A percentile compares a stretch with the other conserved stretches of the same genome.
Conservation (phyloP, 2,888 invertebrate genomes). For the Crepidodera aurea region DNA sequence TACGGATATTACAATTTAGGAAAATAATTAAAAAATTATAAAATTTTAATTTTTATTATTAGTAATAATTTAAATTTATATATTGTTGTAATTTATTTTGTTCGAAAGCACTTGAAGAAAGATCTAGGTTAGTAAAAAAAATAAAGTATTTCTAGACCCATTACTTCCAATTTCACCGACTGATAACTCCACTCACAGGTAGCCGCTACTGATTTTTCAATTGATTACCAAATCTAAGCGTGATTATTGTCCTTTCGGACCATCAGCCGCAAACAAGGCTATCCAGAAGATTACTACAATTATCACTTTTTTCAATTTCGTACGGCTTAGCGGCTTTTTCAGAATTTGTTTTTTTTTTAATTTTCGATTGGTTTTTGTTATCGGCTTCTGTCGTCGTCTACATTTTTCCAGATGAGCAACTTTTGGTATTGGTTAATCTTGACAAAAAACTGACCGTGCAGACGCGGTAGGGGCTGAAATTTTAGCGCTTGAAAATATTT, state of each 20-base stretch:
- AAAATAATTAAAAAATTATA: too few species aligned
- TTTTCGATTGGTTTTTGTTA: conserved; percentile 23
- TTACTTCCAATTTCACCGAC: background rate
- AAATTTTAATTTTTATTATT: too few species aligned
- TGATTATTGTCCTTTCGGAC: conserved; percentile 33
- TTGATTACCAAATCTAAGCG: conserved; percentile 36
- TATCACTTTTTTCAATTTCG: conserved; percentile 37
- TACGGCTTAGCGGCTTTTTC: conserved; percentile 25
- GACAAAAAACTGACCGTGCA: background rate
- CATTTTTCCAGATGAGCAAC: conserved; percentile 27
- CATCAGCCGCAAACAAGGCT: conserved; percentile 34
- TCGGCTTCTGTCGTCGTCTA: conserved; percentile 23
- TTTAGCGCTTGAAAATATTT: too few species aligned
- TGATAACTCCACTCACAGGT: conserved; percentile 33
- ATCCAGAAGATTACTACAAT: conserved; percentile 36
- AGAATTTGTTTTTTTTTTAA: conserved; percentile 21
- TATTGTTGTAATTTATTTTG: too few species aligned
- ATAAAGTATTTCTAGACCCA: conserved; percentile 5
- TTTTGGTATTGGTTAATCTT: conserved; percentile 6
- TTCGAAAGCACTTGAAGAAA: too few species aligned
- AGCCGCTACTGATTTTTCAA: conserved; percentile 36
- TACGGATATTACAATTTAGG: too few species aligned
- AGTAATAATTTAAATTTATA: too few species aligned
- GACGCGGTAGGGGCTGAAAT: background rate
- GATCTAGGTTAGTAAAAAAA: too few species aligned